Evolutionary conservation across 1,140 invertebrate species (phyloP).

Genomic region (Zelostemma sp.): DNA sequence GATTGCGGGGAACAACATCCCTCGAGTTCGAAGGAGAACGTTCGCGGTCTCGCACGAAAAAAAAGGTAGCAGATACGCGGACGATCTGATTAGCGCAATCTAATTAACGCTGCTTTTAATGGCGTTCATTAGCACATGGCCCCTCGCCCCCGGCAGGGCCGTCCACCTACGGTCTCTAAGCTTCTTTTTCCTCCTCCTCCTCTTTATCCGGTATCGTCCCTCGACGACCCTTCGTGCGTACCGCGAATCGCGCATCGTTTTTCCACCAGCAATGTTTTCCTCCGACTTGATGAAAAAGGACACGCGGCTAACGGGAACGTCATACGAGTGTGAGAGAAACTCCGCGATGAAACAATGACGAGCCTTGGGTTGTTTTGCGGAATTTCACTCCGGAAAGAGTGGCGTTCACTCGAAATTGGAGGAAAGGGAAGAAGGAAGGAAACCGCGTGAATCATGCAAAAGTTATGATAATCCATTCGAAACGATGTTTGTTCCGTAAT

Average conservation of each 20-base stretch:
- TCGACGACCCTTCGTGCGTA: conserved; percentile 24
- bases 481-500: no score
- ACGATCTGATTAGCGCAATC: conserved; percentile 70
- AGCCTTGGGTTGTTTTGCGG: no score
- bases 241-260: no score
- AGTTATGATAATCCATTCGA: no score
- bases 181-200: conserved; percentile 33
- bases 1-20: conserved; percentile 2
- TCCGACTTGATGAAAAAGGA: neutral
- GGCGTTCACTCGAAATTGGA: no score
- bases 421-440: no score
- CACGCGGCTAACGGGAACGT: neutral
- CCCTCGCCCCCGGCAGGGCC: conserved; percentile 40
- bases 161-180: conserved; percentile 47
- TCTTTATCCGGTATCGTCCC: conserved; percentile 13
- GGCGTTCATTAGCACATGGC: conserved; percentile 70
- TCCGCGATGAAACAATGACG: no score
- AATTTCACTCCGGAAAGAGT: no score
- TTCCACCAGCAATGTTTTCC: conserved; percentile 1
- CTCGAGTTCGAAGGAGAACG: conserved; percentile 53
- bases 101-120: conserved; percentile 72
- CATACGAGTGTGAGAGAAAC: no score
- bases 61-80: conserved; percentile 58
- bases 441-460: no score
- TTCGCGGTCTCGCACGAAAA: conserved; percentile 52